These are phyloP conservation scores for Matsumyia berberina DNA, from an alignment of 2,888 invertebrate genomes.

Conservation along the genomic window DNA sequence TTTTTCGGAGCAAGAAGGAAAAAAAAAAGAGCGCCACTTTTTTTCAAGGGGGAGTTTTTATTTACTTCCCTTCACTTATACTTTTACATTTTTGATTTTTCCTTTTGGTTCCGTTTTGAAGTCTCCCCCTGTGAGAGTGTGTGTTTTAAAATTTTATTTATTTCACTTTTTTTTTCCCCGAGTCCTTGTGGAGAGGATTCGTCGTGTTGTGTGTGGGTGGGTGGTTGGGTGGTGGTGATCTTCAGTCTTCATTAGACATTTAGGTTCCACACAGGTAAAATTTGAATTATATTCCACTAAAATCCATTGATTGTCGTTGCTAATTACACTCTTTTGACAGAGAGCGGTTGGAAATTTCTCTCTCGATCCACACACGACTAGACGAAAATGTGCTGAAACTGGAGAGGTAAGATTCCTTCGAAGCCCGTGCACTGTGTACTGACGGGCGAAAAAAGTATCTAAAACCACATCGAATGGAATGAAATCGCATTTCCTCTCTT, in stretches of 20 bases:
- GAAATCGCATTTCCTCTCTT: slow-evolving; percentile 51
- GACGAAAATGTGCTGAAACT: too few species aligned
- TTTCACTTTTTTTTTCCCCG: slow-evolving; percentile 40
- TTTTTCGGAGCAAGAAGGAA: background rate
- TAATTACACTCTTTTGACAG: slow-evolving; percentile 8
- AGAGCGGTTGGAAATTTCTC: slow-evolving; percentile 11
- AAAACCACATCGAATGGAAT: slow-evolving; percentile 1
- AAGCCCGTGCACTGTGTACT: slow-evolving; percentile 38
- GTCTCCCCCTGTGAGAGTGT: slow-evolving; percentile 38
- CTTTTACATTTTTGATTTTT: slow-evolving; percentile 46
- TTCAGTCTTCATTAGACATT: slow-evolving; percentile 35
- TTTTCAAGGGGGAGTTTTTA: slow-evolving; percentile 73
- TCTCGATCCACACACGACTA: slow-evolving; percentile 45
- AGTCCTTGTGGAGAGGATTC: slow-evolving; percentile 45
- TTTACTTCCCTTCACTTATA: slow-evolving; percentile 75
- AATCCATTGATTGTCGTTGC: slow-evolving; percentile 22
- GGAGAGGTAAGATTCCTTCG: slow-evolving; percentile 1
- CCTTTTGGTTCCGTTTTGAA: slow-evolving; percentile 4
- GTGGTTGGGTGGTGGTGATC: slow-evolving; percentile 53
- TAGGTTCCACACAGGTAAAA: slow-evolving; percentile 55
- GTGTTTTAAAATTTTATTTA: slow-evolving; percentile 69
- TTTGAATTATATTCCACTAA: slow-evolving; percentile 1
- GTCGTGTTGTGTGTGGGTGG: slow-evolving; percentile 43
- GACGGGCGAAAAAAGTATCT: slow-evolving; percentile 20
- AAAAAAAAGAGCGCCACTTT: slow-evolving; percentile 69